phyloP scores from a whole-genome alignment of 2,888 invertebrate species.

The Xestoiulus laeticollis region DNA sequence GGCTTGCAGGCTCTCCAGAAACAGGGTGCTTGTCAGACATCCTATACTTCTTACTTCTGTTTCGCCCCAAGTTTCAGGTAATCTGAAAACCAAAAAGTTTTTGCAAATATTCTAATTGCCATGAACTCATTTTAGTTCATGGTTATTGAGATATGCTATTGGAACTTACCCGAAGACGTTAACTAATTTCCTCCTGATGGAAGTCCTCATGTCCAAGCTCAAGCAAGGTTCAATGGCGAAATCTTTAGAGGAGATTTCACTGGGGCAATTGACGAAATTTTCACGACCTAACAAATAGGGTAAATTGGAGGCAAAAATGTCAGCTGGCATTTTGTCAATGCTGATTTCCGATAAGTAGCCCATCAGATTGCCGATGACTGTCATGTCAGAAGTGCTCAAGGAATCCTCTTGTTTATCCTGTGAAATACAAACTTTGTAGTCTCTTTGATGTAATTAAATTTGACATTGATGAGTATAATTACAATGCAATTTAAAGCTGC shows the following conservation, averaged over 20 bases:
- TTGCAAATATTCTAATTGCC: neutral
- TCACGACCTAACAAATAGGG: constrained; percentile 40
- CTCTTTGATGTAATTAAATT: too few species aligned
- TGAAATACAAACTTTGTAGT: neutral
- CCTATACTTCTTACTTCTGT: constrained; percentile 36
- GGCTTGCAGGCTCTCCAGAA: constrained; percentile 16
- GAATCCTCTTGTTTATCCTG: constrained; percentile 51
- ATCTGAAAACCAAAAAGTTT: constrained; percentile 15
- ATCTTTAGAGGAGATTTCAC: neutral
- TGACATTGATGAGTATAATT: too few species aligned
- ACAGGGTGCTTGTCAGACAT: constrained; percentile 48
- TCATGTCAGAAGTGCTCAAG: constrained; percentile 44
- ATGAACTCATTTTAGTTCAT: too few species aligned
- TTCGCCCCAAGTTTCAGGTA: constrained; percentile 50
- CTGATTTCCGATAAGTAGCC: constrained; percentile 49
- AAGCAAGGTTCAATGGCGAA: constrained; percentile 17
- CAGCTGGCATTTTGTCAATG: constrained; percentile 45
- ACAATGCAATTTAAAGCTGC: constrained; percentile 47
- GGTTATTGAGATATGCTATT: neutral
- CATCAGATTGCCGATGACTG: constrained; percentile 46
- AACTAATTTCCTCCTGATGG: constrained; percentile 44
- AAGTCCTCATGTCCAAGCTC: constrained; percentile 18
- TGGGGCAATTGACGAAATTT: neutral
- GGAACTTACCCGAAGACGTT: constrained; percentile 44
- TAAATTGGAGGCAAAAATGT: constrained; percentile 22